A percentile compares a stretch with the other conserved stretches of the same genome.
These are phyloP conservation scores for Gnathonemus longibarbis DNA, from an alignment of 2,113 vertebrate genomes.

Conservation along the genomic window DNA sequence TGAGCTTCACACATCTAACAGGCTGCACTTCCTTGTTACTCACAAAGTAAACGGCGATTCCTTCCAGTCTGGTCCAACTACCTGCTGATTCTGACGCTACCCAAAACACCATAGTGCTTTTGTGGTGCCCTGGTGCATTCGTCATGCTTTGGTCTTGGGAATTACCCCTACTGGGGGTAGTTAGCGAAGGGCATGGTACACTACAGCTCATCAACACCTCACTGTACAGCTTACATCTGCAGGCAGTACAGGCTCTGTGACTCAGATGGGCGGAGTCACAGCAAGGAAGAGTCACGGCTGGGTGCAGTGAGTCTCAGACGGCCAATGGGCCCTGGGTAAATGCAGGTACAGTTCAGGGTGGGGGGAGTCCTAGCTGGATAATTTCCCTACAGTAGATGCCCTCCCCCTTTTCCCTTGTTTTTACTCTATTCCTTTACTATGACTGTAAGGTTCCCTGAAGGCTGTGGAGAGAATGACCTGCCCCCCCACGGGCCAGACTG, in stretches of 20 bases:
- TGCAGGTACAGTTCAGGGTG: background rate
- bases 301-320: background rate
- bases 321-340: background rate
- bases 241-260: background rate
- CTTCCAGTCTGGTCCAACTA: background rate
- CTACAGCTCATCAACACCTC: background rate
- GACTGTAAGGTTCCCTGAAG: conserved; percentile 24
- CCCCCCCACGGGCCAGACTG: background rate
- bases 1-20: background rate
- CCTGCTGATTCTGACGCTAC: background rate
- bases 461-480: conserved; percentile 4
- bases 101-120: background rate
- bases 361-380: background rate
- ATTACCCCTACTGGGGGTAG: background rate
- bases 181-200: background rate
- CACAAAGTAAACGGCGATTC: background rate
- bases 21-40: background rate
- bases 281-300: background rate
- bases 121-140: background rate
- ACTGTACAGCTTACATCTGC: background rate
- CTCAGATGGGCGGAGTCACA: background rate
- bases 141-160: background rate
- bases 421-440: background rate
- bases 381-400: background rate
- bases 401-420: background rate